A percentile compares a stretch with the other conserved stretches of the same genome.
Conservation (phyloP, 2,113 vertebrate species). For the Rhodinocichla rosea region DNA sequence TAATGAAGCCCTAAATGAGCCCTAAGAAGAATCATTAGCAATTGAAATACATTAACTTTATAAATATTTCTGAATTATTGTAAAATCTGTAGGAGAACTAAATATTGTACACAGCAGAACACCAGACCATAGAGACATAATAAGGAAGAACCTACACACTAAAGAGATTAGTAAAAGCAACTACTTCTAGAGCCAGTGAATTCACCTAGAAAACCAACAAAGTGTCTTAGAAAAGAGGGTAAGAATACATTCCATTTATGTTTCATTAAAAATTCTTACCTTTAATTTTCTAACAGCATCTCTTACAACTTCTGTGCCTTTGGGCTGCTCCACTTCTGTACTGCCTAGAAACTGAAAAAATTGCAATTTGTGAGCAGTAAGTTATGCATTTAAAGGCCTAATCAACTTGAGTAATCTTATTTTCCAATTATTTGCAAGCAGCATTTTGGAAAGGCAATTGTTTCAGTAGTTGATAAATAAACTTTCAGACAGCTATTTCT, state of each 20-base stretch:
- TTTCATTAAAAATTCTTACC: slow-evolving; percentile 71
- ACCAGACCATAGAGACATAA: rapidly evolving
- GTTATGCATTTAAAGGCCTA: background rate
- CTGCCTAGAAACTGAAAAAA: slow-evolving; percentile 91
- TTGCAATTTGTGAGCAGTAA: slow-evolving; percentile 28
- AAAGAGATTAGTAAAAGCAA: background rate
- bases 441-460: background rate
- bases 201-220: background rate
- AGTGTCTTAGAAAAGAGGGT: background rate
- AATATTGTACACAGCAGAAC: background rate
- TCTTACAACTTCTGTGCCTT: slow-evolving; percentile 95
- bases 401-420: background rate
- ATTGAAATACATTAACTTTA: background rate
- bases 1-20: background rate
- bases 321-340: slow-evolving; percentile 95
- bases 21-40: background rate
- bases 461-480: background rate
- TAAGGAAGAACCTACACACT: background rate
- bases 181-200: background rate
- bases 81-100: background rate
- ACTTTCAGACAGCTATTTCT: background rate
- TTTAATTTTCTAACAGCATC: slow-evolving; percentile 97
- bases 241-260: background rate
- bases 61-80: background rate
- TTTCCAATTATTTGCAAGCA: background rate